A percentile compares a stretch with the other conserved stretches of the same genome.
Conservation (phyloP, 2,888 invertebrate species). For the Andrena fulva region DNA sequence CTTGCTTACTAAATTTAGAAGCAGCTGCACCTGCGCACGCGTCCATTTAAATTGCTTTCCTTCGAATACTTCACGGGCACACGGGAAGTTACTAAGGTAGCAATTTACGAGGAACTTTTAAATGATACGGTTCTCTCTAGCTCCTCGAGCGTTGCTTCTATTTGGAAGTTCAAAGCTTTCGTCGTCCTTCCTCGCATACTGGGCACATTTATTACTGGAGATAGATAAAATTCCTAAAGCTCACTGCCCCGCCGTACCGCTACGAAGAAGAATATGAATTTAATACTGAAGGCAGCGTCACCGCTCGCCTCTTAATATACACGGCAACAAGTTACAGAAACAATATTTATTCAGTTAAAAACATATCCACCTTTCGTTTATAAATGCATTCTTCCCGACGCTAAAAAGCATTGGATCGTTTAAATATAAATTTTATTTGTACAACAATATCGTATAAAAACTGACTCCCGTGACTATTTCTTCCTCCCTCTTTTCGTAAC, state of each 20-base stretch:
- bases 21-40: neutral
- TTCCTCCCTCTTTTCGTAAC: conserved; percentile 63
- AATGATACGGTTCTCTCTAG: neutral
- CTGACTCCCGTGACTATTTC: conserved; percentile 42
- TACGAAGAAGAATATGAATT: neutral
- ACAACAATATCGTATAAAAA: conserved; percentile 18
- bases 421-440: conserved; percentile 25
- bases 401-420: neutral
- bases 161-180: neutral
- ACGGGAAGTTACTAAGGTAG: neutral
- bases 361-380: neutral
- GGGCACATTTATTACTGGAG: no score
- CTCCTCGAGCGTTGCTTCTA: neutral
- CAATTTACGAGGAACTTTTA: neutral
- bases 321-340: neutral
- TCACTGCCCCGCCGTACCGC: neutral
- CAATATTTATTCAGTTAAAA: conserved; percentile 12
- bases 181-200: neutral
- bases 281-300: neutral
- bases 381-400: neutral
- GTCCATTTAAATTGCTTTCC: neutral
- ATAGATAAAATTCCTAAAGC: neutral
- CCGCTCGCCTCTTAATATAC: neutral
- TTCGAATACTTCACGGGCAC: neutral
- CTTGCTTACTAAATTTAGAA: neutral